These are phyloP conservation scores for Frankliniella intonsa DNA, from an alignment of 2,888 invertebrate species.

Conservation along the genomic window DNA sequence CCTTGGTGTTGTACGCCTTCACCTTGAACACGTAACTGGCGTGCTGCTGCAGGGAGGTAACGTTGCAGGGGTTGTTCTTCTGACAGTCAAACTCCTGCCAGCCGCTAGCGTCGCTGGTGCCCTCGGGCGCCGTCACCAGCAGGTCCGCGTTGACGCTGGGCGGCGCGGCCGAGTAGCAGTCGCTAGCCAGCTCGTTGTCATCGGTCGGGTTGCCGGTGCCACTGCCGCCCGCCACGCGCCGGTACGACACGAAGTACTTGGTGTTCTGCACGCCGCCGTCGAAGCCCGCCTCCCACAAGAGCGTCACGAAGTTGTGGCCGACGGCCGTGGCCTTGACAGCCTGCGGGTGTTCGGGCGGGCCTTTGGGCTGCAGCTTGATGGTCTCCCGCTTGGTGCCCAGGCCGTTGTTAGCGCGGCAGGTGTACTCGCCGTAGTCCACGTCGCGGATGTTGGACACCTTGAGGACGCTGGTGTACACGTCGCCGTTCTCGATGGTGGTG, in stretches of 20 bases:
- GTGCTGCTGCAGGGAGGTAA: conserved; percentile 78
- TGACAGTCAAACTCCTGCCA: conserved; percentile 85
- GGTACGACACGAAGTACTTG: conserved; percentile 80
- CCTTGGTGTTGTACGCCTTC: conserved; percentile 82
- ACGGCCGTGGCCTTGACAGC: conserved; percentile 66
- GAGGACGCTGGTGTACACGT: conserved; percentile 76
- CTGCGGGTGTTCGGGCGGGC: conserved; percentile 78
- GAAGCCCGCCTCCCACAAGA: conserved; percentile 85
- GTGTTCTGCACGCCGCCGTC: conserved; percentile 84
- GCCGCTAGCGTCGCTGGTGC: conserved; percentile 49
- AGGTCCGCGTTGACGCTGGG: conserved; percentile 29
- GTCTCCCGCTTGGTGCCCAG: conserved; percentile 59
- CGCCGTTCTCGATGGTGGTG: conserved; percentile 68
- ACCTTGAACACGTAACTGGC: conserved; percentile 83
- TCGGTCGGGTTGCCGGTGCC: conserved; percentile 56
- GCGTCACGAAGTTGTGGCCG: conserved; percentile 72
- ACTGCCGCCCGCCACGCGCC: conserved; percentile 58
- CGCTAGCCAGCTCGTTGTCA: conserved; percentile 58
- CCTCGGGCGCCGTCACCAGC: background rate
- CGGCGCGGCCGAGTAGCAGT: conserved; percentile 51
- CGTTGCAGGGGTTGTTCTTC: conserved; percentile 80
- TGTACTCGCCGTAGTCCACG: conserved; percentile 88
- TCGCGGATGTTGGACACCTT: conserved; percentile 60
- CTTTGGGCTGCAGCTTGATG: conserved; percentile 78
- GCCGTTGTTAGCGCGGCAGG: conserved; percentile 78